These are phyloP conservation scores for Propithecus coquereli DNA, from an alignment of 2,113 vertebrate genomes.

Conservation along the genomic window DNA sequence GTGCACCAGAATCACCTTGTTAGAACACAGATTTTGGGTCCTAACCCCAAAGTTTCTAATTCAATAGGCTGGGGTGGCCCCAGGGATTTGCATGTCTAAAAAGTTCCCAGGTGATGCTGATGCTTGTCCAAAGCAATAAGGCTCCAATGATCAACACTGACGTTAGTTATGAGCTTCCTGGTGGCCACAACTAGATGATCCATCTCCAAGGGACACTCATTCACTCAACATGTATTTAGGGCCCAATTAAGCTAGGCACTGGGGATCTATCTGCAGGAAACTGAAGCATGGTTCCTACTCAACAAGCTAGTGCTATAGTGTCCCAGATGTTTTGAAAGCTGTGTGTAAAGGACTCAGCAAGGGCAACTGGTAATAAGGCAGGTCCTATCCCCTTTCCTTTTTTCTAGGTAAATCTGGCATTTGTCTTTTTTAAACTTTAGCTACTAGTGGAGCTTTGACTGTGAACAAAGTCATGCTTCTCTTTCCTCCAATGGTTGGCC, in stretches of 20 bases:
- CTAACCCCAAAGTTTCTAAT: background rate
- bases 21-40: background rate
- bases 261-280: background rate
- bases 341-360: background rate
- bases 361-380: background rate
- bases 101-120: background rate
- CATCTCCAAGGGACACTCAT: background rate
- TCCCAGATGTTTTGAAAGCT: background rate
- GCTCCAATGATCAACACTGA: background rate
- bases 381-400: background rate
- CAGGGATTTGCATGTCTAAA: background rate
- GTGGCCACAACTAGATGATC: background rate
- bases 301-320: background rate
- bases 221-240: background rate
- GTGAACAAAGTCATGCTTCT: background rate
- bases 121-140: background rate
- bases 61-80: background rate
- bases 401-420: background rate
- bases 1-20: background rate
- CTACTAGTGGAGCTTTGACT: background rate
- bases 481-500: background rate
- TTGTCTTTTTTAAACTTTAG: background rate
- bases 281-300: background rate
- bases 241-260: background rate
- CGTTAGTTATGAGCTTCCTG: background rate